These are phyloP conservation scores for Probosciger aterrimus DNA, from an alignment of 2,113 vertebrate species.

Conservation along the genomic window DNA sequence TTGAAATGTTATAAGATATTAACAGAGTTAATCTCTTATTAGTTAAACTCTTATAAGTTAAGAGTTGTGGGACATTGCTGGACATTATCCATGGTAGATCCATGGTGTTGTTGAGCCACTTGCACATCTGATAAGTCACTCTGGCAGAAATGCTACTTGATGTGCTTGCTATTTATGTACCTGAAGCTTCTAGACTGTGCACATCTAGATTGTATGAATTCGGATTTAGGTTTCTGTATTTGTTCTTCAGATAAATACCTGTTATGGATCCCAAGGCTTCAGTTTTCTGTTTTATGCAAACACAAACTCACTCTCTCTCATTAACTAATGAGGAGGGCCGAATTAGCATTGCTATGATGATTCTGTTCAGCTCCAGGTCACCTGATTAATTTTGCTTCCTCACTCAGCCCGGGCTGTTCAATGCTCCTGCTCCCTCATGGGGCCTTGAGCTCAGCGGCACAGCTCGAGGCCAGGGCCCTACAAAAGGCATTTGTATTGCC, in stretches of 20 bases:
- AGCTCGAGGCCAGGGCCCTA: neutral
- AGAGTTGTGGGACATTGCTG: neutral
- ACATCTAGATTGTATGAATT: neutral
- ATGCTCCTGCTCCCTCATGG: neutral
- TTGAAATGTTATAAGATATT: fast-evolving
- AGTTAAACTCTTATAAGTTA: neutral
- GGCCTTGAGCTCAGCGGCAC: neutral
- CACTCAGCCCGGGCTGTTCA: neutral
- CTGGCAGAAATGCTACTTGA: neutral
- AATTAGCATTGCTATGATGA: neutral
- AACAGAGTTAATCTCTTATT: neutral
- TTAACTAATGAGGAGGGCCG: neutral
- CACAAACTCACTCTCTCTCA: neutral
- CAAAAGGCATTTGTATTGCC: neutral
- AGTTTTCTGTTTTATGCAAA: neutral
- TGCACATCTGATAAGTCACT: neutral
- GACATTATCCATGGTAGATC: neutral
- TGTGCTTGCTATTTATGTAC: neutral
- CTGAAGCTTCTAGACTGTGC: neutral
- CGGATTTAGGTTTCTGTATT: neutral
- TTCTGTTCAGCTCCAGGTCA: neutral
- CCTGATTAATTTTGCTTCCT: neutral
- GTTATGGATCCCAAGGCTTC: neutral
- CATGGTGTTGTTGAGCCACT: fast-evolving
- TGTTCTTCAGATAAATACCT: neutral